Conservation (phyloP, 2,113 vertebrate genomes). For the Synchiropus splendidus region DNA sequence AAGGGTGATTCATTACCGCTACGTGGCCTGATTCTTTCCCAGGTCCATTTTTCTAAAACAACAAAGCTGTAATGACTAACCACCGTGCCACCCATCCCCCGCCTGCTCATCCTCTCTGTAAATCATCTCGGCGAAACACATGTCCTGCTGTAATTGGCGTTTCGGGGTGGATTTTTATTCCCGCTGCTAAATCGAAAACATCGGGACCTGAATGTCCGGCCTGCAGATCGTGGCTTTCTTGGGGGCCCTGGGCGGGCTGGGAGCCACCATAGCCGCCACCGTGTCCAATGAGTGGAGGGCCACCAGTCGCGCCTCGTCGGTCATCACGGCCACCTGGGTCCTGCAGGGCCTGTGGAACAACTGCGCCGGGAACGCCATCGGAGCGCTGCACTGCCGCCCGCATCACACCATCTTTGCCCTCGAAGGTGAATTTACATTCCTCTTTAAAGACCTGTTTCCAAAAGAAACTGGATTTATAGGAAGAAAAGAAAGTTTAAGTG, state of each 20-base stretch:
- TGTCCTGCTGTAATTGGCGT: conserved; percentile 56
- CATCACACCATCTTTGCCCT: conserved; percentile 83
- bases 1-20: conserved; percentile 47
- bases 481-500: too few species aligned
- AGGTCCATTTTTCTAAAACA: conserved; percentile 14
- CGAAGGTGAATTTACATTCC: too few species aligned
- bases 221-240: conserved; percentile 80
- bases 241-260: conserved; percentile 76
- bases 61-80: conserved; percentile 50
- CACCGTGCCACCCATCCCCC: conserved; percentile 10
- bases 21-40: conserved; percentile 52
- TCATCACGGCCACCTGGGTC: conserved; percentile 91
- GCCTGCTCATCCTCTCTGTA: conserved; percentile 35
- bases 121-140: conserved; percentile 62
- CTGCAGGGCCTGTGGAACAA: conserved; percentile 93
- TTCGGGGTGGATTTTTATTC: conserved; percentile 23
- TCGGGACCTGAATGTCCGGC: conserved; percentile 62
- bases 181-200: conserved; percentile 11
- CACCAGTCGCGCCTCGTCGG: conserved; percentile 83
- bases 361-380: conserved; percentile 86
- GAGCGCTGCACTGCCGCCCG: conserved; percentile 80
- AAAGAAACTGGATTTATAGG: too few species aligned
- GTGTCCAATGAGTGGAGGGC: conserved; percentile 87
- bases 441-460: too few species aligned
- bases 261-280: conserved; percentile 76